Conservation (phyloP, 2,797 vertebrate genomes). For the Hippoglossus hippoglossus region DNA sequence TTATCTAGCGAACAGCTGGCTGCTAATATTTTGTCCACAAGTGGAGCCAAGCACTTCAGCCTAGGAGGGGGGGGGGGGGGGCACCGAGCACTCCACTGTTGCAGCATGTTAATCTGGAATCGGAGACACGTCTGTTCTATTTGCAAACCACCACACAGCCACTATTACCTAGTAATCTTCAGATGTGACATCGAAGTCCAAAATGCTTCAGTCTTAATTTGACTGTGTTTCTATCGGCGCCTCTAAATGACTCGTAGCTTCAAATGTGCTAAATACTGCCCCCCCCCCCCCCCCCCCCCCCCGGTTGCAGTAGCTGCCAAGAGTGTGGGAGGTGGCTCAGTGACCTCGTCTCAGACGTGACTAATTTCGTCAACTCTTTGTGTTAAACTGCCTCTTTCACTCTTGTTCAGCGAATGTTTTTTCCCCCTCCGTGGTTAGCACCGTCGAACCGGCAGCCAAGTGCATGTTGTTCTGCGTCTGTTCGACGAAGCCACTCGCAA, state of each 20-base stretch:
- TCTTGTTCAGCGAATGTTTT: constrained; percentile 21
- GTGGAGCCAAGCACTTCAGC: constrained; percentile 71
- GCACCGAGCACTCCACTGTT: constrained; percentile 49
- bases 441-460: not conserved
- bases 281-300: constrained; percentile 19
- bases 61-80: constrained; percentile 51
- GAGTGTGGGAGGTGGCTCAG: constrained; percentile 54
- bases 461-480: not conserved
- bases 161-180: constrained; percentile 69
- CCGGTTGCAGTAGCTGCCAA: constrained; percentile 50
- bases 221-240: constrained; percentile 65
- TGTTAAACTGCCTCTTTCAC: constrained; percentile 47
- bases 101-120: constrained; percentile 72
- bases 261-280: constrained; percentile 55
- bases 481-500: constrained; percentile 26
- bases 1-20: constrained; percentile 72
- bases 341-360: constrained; percentile 65
- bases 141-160: constrained; percentile 61
- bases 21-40: constrained; percentile 71
- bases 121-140: constrained; percentile 58
- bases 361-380: constrained; percentile 56
- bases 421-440: not conserved
- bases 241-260: constrained; percentile 65
- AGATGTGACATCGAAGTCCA: constrained; percentile 60
- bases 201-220: constrained; percentile 66